A percentile compares a stretch with the other conserved stretches of the same genome.
Evolutionary conservation across 2,797 vertebrate genomes (phyloP).

Genomic region (Pseudocheirus occidentalis): DNA sequence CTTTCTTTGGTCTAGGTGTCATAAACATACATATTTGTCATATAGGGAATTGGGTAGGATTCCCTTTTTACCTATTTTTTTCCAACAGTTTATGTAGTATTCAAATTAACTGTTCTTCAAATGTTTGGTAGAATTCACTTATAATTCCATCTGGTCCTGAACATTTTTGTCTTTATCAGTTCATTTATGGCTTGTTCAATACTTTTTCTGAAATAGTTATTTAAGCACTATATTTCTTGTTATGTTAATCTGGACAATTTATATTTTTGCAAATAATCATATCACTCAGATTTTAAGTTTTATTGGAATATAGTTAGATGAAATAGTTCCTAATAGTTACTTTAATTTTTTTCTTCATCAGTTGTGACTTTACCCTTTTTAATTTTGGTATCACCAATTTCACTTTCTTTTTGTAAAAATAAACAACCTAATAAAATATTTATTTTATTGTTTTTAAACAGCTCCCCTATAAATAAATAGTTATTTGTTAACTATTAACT

Average conservation of each 20-base stretch:
- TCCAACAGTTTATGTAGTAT: not conserved
- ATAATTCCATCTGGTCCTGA: not conserved
- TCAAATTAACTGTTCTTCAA: not conserved
- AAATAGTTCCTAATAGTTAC: not conserved
- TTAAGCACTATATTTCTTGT: not conserved
- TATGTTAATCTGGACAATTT: not conserved
- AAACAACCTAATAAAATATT: not conserved
- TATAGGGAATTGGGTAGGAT: not conserved
- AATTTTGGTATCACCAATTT: not conserved
- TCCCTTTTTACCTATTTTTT: not conserved
- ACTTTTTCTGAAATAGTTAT: not conserved
- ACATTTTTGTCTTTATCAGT: not conserved
- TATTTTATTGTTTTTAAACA: not conserved
- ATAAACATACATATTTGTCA: not conserved
- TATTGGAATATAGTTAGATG: not conserved
- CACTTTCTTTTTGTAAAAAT: not conserved
- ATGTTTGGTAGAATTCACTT: not conserved
- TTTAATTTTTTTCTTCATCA: not conserved
- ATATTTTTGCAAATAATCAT: not conserved
- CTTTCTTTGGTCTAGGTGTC: not conserved
- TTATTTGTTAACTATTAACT: too few relatives aligned
- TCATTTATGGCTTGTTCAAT: not conserved
- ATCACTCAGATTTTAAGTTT: not conserved
- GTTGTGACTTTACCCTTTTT: not conserved
- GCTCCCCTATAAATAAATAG: too few relatives aligned